These are phyloP conservation scores for Brassicogethes aeneus DNA, from an alignment of 2,888 invertebrate species.

Conservation along the genomic window DNA sequence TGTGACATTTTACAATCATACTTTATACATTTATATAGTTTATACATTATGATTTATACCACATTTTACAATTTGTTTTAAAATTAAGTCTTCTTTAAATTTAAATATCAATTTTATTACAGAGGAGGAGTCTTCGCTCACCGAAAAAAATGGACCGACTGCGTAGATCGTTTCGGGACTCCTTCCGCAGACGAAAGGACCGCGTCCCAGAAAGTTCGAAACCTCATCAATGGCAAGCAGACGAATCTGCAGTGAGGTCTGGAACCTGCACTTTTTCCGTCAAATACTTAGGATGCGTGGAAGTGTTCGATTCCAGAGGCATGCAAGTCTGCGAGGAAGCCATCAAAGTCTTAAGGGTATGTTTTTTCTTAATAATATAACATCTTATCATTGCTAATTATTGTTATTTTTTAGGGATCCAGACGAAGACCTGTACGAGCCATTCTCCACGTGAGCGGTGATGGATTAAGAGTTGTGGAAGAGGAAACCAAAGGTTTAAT, in stretches of 20 bases:
- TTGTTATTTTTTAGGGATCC: slow-evolving; percentile 58
- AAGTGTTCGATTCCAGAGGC: slow-evolving; percentile 98
- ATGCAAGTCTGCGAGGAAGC: slow-evolving; percentile 99
- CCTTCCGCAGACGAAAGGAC: slow-evolving; percentile 84
- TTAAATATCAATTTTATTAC: too few species aligned
- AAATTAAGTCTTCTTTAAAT: too few species aligned
- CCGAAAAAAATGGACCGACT: slow-evolving; percentile 82
- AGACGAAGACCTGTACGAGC: slow-evolving; percentile 83
- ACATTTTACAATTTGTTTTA: too few species aligned
- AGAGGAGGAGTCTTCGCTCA: slow-evolving; percentile 59
- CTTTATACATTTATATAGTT: too few species aligned
- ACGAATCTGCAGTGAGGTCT: slow-evolving; percentile 90
- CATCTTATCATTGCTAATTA: neutral
- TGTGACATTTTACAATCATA: too few species aligned
- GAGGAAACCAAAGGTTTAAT: slow-evolving; percentile 98
- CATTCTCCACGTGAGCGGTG: slow-evolving; percentile 83
- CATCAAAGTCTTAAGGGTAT: slow-evolving; percentile 89
- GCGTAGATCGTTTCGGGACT: slow-evolving; percentile 84
- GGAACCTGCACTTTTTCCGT: slow-evolving; percentile 97
- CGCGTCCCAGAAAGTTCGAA: slow-evolving; percentile 84
- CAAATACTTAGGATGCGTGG: slow-evolving; percentile 97
- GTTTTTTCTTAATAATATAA: too few species aligned
- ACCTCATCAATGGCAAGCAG: slow-evolving; percentile 97
- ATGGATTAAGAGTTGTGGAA: slow-evolving; percentile 95
- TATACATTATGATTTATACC: too few species aligned